Percentiles rank a stretch among this genome's conserved stretches.
phyloP scores from a whole-genome alignment of 2,113 vertebrate genomes.

The Oncorhynchus masou region DNA sequence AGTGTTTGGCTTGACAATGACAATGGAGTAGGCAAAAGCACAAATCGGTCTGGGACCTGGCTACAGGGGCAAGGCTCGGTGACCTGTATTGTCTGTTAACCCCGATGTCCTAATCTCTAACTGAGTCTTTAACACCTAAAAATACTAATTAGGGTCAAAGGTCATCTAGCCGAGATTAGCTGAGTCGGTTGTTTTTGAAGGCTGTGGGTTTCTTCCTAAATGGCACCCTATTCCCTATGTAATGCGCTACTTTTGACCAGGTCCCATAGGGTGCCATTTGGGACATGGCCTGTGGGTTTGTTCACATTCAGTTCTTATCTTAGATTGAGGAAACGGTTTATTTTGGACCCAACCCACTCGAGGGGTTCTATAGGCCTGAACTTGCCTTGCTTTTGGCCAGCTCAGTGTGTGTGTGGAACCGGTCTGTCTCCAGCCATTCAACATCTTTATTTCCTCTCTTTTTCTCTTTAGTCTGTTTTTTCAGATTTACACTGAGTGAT shows the following conservation, averaged over 20 bases:
- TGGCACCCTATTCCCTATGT: no score
- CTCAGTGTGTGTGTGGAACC: neutral
- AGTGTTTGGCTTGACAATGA: no score
- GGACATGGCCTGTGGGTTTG: neutral
- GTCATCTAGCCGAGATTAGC: neutral
- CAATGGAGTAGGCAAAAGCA: no score
- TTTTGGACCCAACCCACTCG: neutral
- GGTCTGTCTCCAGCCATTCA: neutral
- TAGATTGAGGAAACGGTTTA: neutral
- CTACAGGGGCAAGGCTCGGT: no score
- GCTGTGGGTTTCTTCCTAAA: no score
- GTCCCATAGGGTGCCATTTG: neutral
- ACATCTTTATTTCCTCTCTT: neutral
- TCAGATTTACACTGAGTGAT: slow-evolving; percentile 26
- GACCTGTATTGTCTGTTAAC: no score
- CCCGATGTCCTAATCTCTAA: neutral
- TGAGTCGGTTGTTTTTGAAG: no score
- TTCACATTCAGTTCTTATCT: neutral
- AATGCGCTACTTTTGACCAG: no score
- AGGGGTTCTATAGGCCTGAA: neutral
- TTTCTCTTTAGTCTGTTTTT: slow-evolving; percentile 10
- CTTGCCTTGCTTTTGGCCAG: neutral
- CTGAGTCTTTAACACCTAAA: neutral
- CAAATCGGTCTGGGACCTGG: no score
- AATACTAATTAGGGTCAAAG: neutral